A percentile compares a stretch with the other conserved stretches of the same genome.
Evolutionary conservation across 2,113 vertebrate genomes (phyloP).

Genomic region (Arvicanthis niloticus): DNA sequence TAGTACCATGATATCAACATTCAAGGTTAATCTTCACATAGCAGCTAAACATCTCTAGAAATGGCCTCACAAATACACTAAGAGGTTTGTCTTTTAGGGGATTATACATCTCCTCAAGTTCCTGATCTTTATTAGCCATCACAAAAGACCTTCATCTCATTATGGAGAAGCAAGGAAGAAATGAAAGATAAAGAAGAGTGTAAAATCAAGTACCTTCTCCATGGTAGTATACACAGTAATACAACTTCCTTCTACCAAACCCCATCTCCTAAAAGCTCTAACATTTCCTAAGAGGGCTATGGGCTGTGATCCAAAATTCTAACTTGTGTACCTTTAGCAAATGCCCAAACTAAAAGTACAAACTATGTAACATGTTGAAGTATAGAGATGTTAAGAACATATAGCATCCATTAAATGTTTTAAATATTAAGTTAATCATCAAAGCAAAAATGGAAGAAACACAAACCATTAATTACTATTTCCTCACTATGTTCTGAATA

Average conservation of each 20-base stretch:
- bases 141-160: neutral
- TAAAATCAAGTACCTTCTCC: neutral
- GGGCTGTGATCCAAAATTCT: neutral
- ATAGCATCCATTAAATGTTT: neutral
- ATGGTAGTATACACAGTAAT: neutral
- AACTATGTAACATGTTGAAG: neutral
- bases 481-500: neutral
- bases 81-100: neutral
- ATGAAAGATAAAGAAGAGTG: neutral
- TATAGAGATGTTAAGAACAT: neutral
- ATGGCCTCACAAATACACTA: neutral
- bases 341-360: neutral
- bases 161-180: neutral
- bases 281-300: neutral
- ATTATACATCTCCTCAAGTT: neutral
- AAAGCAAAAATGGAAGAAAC: conserved; percentile 5
- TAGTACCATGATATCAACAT: neutral
- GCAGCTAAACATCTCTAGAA: neutral
- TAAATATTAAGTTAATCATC: neutral
- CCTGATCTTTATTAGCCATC: neutral
- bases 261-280: neutral
- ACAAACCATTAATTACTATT: neutral
- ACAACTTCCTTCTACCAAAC: too few species aligned
- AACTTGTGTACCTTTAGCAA: neutral
- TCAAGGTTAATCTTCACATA: neutral